A percentile compares a stretch with the other conserved stretches of the same genome.
phyloP scores from a whole-genome alignment of 1,140 invertebrate species.

The Ceratoteleas bidentatus region DNA sequence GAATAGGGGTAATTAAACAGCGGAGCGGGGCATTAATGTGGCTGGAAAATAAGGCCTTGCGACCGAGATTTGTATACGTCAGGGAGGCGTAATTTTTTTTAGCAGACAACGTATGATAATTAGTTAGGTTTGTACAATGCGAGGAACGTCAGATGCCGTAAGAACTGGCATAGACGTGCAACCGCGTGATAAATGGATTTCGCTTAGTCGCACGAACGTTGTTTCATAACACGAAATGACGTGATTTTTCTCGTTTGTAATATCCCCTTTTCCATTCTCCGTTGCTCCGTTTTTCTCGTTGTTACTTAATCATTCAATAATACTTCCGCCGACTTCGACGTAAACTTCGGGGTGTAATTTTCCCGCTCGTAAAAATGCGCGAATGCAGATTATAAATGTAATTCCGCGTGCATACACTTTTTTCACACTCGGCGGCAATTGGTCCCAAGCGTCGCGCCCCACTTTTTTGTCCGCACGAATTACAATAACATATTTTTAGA shows the following conservation, averaged over 20 bases:
- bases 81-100: neutral
- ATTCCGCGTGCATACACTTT: too few relatives aligned
- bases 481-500: too few relatives aligned
- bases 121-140: neutral
- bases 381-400: too few relatives aligned
- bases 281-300: too few relatives aligned
- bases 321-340: too few relatives aligned
- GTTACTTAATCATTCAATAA: too few relatives aligned
- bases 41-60: neutral
- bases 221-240: neutral
- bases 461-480: too few relatives aligned
- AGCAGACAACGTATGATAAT: neutral
- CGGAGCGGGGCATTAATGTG: neutral
- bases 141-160: neutral
- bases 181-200: neutral
- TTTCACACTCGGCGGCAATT: too few relatives aligned
- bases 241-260: neutral
- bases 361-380: too few relatives aligned
- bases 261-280: too few relatives aligned
- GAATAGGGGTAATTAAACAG: neutral
- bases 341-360: too few relatives aligned
- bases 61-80: neutral
- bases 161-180: neutral
- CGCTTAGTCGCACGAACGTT: neutral
- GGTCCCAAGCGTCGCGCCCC: too few relatives aligned